Conservation (phyloP, 2,113 vertebrate genomes). For the Zosterops lateralis region DNA sequence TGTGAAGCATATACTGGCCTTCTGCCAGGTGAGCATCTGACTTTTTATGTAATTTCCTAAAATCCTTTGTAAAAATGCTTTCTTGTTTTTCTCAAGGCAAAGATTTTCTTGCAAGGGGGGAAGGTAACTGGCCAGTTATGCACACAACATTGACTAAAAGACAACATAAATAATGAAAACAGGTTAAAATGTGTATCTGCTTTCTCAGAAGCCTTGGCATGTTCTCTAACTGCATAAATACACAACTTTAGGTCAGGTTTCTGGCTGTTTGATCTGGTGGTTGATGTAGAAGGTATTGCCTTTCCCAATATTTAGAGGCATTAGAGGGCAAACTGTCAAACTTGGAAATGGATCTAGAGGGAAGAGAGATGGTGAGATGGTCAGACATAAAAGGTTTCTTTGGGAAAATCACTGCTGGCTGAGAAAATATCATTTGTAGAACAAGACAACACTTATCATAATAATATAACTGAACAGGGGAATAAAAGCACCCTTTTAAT, state of each 20-base stretch:
- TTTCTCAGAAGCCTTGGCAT: neutral
- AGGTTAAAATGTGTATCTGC: neutral
- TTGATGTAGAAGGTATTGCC: neutral
- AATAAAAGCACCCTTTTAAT: neutral
- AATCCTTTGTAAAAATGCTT: neutral
- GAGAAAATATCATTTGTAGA: neutral
- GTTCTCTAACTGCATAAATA: neutral
- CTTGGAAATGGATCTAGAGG: accelerated
- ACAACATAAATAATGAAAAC: neutral
- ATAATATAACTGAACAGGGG: neutral
- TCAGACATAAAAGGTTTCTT: neutral
- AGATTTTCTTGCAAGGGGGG: neutral
- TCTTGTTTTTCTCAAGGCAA: neutral
- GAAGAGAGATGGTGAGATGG: neutral
- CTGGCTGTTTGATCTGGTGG: neutral
- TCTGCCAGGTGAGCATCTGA: neutral
- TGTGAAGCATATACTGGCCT: neutral
- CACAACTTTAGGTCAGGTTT: neutral
- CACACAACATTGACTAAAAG: neutral
- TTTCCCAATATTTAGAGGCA: neutral
- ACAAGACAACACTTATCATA: neutral
- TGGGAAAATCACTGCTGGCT: neutral
- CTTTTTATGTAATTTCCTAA: neutral
- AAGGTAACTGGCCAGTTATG: neutral
- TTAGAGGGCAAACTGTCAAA: neutral